Conservation (phyloP, 2,113 vertebrate species). For the Craseonycteris thonglongyai region DNA sequence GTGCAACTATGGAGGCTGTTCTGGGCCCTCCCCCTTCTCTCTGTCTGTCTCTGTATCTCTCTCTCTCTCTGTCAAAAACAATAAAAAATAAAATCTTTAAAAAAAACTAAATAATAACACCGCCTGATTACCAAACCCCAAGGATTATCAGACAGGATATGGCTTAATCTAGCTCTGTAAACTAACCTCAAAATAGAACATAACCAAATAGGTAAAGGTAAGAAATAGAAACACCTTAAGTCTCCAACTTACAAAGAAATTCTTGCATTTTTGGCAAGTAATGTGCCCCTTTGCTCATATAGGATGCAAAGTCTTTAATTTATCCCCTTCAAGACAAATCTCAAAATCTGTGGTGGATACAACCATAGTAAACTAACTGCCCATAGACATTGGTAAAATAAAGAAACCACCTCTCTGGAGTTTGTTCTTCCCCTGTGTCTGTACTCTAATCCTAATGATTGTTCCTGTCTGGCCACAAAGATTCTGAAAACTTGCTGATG, state of each 20-base stretch:
- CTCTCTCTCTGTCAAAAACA: too few species aligned
- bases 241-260: constrained; percentile 23
- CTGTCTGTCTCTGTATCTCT: too few species aligned
- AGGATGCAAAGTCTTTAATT: constrained; percentile 16
- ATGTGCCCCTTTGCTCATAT: not conserved
- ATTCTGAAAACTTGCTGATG: not conserved
- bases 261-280: not conserved
- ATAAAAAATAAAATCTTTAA: too few species aligned
- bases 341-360: not conserved
- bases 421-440: not conserved
- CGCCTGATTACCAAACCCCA: not conserved
- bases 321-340: not conserved
- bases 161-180: not conserved
- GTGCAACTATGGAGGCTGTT: too few species aligned
- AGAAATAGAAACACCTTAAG: constrained; percentile 6
- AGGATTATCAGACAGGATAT: not conserved
- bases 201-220: constrained; percentile 24
- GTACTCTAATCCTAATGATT: not conserved
- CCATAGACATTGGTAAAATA: not conserved
- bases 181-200: constrained; percentile 24
- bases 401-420: not conserved
- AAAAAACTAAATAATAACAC: too few species aligned
- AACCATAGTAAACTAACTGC: not conserved
- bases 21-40: too few species aligned
- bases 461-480: not conserved